Evolutionary conservation across 2,888 invertebrate species (phyloP).

Genomic region (Dolomedes plantarius): DNA sequence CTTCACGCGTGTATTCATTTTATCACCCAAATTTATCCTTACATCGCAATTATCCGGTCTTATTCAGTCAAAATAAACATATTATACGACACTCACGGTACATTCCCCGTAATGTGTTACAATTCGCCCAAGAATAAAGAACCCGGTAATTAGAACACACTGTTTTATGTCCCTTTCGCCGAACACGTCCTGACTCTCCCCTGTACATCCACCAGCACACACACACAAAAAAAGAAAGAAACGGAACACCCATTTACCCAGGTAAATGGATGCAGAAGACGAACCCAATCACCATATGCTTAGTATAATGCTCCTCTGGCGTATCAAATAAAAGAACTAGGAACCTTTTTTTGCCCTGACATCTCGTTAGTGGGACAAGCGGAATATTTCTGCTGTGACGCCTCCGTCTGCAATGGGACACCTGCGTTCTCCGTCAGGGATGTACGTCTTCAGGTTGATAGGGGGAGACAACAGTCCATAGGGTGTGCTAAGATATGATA

Average conservation of each 20-base stretch:
- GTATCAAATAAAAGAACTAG: constrained; percentile 15
- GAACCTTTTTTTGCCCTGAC: constrained; percentile 25
- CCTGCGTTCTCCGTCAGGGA: not conserved
- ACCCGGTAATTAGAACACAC: not conserved
- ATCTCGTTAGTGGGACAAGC: constrained; percentile 35
- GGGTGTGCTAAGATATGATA: not conserved
- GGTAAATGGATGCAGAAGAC: constrained; percentile 37
- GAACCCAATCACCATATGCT: constrained; percentile 56
- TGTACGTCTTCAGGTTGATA: no score
- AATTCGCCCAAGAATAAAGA: not conserved
- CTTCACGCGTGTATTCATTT: no score
- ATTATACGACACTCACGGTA: no score
- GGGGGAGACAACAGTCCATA: not conserved
- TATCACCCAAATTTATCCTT: no score
- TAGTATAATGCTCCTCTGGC: constrained; percentile 42
- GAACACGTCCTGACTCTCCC: not conserved
- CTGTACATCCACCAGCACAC: not conserved
- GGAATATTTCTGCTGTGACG: not conserved
- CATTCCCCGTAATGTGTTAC: not conserved
- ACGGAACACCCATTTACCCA: not conserved
- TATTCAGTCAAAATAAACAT: no score
- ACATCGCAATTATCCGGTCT: no score
- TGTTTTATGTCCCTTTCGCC: not conserved
- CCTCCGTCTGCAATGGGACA: not conserved
- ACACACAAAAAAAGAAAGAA: not conserved